A percentile compares a stretch with the other conserved stretches of the same genome.
These are phyloP conservation scores for Netelia virgata DNA, from an alignment of 2,888 invertebrate species.

Conservation along the genomic window DNA sequence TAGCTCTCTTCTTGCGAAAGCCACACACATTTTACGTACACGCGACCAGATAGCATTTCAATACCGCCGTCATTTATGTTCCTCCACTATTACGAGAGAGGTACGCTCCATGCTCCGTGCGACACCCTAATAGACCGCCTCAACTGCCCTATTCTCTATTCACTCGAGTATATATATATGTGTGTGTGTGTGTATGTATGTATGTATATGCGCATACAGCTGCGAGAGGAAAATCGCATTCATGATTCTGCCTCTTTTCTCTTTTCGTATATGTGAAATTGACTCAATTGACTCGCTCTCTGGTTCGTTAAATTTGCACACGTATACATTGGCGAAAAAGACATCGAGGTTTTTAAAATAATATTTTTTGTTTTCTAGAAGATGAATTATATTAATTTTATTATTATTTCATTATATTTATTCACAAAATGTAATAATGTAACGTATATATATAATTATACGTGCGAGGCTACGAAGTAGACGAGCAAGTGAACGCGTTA, in stretches of 20 bases:
- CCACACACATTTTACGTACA: conserved; percentile 62
- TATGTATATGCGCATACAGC: background rate
- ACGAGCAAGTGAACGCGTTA: too few species aligned
- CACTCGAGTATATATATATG: conserved; percentile 4
- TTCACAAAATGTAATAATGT: too few species aligned
- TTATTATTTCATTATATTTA: too few species aligned
- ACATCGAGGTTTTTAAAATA: too few species aligned
- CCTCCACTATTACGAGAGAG: conserved; percentile 40
- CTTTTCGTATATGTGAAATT: background rate
- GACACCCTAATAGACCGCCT: conserved; percentile 51
- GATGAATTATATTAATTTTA: too few species aligned
- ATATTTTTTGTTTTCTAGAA: too few species aligned
- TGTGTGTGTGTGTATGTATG: background rate
- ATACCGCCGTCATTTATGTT: conserved; percentile 78
- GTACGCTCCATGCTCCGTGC: conserved; percentile 11
- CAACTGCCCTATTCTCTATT: background rate
- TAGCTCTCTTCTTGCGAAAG: conserved; percentile 60
- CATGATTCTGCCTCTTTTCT: conserved; percentile 19
- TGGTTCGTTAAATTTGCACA: background rate
- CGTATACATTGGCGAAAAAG: too few species aligned
- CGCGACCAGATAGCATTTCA: conserved; percentile 77
- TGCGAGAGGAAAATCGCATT: conserved; percentile 38
- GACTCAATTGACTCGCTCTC: background rate
- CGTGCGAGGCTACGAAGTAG: too few species aligned
- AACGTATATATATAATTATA: too few species aligned